Conservation (phyloP, 2,113 vertebrate species). For the Upupa epops region DNA sequence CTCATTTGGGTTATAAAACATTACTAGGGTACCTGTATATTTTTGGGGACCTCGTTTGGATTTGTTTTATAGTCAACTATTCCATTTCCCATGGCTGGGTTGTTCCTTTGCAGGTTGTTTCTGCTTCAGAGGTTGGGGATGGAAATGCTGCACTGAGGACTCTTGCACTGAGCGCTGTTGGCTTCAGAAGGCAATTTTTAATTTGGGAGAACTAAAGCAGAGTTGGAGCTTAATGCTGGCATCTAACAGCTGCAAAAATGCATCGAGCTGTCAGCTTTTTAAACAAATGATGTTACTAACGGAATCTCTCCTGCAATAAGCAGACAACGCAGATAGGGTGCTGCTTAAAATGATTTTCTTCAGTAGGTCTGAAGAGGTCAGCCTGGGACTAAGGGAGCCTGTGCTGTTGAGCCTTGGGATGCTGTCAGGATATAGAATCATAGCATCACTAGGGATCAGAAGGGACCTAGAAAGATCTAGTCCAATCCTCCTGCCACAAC, state of each 20-base stretch:
- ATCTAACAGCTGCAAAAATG: background rate
- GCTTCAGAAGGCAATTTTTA: background rate
- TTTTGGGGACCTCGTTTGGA: background rate
- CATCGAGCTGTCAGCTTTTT: background rate
- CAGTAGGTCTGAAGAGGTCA: slow-evolving; percentile 51
- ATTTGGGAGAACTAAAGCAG: background rate
- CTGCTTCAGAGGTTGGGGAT: background rate
- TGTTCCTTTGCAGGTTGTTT: too few relatives aligned
- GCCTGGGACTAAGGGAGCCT: slow-evolving; percentile 25
- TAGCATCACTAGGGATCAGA: too few relatives aligned
- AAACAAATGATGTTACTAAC: background rate
- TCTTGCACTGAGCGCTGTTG: background rate
- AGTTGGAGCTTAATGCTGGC: rapidly evolving
- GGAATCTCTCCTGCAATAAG: too few relatives aligned
- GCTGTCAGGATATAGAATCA: background rate
- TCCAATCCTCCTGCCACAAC: too few relatives aligned
- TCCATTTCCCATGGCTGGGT: background rate
- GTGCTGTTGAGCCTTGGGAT: background rate
- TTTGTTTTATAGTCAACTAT: background rate
- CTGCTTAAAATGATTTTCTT: background rate
- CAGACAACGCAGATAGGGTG: rapidly evolving
- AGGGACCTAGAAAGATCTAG: too few relatives aligned
- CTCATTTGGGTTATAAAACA: background rate
- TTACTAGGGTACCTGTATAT: background rate
- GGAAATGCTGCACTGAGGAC: background rate